Percentiles rank a stretch among this genome's conserved stretches.
Conservation (phyloP, 2,113 vertebrate species). For the Emydocephalus ijimae region DNA sequence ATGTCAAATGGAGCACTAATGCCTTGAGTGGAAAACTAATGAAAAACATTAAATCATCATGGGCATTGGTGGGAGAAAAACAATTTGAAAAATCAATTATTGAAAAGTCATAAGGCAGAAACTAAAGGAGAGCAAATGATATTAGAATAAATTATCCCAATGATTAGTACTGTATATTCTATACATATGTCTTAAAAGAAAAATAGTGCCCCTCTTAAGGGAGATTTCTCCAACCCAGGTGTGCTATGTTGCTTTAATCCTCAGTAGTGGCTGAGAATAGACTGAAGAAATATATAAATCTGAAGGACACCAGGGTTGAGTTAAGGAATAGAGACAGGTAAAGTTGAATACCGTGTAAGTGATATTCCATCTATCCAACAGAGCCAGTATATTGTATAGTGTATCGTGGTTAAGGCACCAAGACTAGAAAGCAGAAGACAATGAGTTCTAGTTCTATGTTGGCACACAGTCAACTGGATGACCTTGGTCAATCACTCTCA, state of each 20-base stretch:
- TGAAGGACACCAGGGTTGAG: background rate
- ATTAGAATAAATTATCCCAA: background rate
- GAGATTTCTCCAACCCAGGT: background rate
- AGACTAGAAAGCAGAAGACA: background rate
- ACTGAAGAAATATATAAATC: background rate
- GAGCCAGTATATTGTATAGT: background rate
- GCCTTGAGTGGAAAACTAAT: background rate
- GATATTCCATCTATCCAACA: background rate
- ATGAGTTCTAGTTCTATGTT: background rate
- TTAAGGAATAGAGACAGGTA: background rate
- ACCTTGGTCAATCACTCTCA: background rate
- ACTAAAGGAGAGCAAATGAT: background rate
- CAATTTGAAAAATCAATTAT: background rate
- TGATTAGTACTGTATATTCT: background rate
- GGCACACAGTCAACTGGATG: background rate
- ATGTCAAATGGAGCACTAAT: background rate
- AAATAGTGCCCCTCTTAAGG: background rate
- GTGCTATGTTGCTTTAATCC: background rate
- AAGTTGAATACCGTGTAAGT: background rate
- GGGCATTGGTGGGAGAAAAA: background rate
- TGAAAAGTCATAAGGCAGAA: background rate
- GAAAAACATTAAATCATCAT: background rate
- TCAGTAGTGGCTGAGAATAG: background rate
- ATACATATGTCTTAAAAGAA: background rate
- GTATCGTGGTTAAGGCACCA: background rate